phyloP scores from a whole-genome alignment of 2,113 vertebrate species.

The Cervus canadensis region DNA sequence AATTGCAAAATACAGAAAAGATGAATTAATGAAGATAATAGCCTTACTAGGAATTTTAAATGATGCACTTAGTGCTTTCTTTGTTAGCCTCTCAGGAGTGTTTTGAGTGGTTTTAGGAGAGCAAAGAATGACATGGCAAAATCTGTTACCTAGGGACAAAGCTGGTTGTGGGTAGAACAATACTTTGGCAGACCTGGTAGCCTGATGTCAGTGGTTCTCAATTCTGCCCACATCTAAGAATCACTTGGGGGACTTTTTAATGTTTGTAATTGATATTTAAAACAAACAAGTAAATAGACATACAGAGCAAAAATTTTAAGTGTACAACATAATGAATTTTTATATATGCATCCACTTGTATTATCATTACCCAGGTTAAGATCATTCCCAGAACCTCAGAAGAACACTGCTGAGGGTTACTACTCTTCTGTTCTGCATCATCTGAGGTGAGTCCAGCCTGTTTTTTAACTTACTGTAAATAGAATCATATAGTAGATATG shows the following conservation, averaged over 20 bases:
- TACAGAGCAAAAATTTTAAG: not conserved
- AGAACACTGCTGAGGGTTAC: not conserved
- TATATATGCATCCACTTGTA: not conserved
- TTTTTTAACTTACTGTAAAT: not conserved
- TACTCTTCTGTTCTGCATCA: not conserved
- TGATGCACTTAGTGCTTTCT: slow-evolving; percentile 17
- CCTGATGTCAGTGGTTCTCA: not conserved
- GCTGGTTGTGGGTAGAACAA: not conserved
- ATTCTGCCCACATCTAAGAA: not conserved
- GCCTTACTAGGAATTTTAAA: slow-evolving; percentile 21
- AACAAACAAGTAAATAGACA: not conserved
- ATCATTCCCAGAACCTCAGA: not conserved
- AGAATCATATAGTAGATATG: not conserved
- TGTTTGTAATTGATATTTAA: slow-evolving; percentile 4
- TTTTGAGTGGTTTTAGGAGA: not conserved
- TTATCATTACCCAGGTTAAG: not conserved
- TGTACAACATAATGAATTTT: not conserved
- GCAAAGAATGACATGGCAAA: not conserved
- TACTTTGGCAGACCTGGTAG: not conserved
- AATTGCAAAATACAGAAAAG: not conserved
- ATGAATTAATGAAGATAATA: slow-evolving; percentile 33
- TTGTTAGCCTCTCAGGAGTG: not conserved
- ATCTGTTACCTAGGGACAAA: not conserved
- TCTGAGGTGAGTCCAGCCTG: not conserved
- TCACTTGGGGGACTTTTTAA: not conserved